Evolutionary conservation across 2,888 invertebrate genomes (phyloP).

Genomic region (Tribolium freemani): DNA sequence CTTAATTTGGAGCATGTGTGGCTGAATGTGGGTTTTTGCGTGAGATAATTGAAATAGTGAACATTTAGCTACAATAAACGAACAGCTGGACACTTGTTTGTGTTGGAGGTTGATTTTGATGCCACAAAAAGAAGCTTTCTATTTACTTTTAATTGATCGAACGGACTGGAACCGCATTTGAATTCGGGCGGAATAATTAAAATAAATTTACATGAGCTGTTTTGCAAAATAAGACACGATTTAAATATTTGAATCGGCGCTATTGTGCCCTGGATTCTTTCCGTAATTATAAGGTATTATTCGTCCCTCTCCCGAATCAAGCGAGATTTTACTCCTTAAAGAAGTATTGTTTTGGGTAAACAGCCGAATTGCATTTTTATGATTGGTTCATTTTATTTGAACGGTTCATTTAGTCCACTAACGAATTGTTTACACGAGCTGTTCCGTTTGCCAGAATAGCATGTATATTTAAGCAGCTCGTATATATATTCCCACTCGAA

Average conservation of each 20-base stretch:
- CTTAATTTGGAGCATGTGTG: background rate
- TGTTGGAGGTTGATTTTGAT: background rate
- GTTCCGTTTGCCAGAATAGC: background rate
- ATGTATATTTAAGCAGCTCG: conserved; percentile 21
- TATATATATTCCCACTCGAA: conserved; percentile 5
- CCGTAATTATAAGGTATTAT: background rate
- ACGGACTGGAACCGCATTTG: background rate
- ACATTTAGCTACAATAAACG: background rate
- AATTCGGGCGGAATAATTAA: background rate
- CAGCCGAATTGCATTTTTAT: background rate
- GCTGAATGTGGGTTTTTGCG: background rate
- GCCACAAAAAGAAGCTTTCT: background rate
- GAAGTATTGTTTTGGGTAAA: background rate
- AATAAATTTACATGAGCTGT: background rate
- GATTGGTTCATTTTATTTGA: conserved; percentile 21
- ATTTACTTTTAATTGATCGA: conserved; percentile 5
- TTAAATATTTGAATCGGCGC: background rate
- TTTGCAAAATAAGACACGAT: background rate
- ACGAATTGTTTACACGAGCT: conserved; percentile 34
- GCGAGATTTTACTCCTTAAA: background rate
- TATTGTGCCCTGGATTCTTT: background rate
- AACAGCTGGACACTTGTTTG: background rate
- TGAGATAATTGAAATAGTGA: background rate
- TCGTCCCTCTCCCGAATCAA: background rate
- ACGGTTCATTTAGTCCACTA: conserved; percentile 32